Percentiles rank a stretch among this genome's conserved stretches.
These are phyloP conservation scores for Acromyrmex heyeri DNA, from an alignment of 1,140 invertebrate genomes.

Conservation along the genomic window DNA sequence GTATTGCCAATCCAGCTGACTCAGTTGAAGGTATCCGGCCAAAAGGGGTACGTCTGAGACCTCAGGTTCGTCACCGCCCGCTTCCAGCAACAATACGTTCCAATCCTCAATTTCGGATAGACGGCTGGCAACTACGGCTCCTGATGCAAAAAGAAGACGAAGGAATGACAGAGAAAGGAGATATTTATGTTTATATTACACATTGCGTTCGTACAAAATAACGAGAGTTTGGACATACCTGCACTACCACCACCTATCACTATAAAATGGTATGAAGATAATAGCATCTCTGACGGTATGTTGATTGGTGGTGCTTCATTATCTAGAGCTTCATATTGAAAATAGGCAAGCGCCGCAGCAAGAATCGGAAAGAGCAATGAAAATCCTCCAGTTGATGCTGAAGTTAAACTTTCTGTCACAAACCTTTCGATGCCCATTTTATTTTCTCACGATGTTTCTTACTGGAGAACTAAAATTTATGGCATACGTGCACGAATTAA, in stretches of 20 bases:
- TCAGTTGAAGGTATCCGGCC: slow-evolving; percentile 95
- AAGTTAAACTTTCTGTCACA: slow-evolving; percentile 81
- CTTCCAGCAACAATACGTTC: slow-evolving; percentile 95
- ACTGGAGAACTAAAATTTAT: background rate
- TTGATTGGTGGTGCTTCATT: slow-evolving; percentile 91
- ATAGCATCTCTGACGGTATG: slow-evolving; percentile 88
- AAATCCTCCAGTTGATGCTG: slow-evolving; percentile 87
- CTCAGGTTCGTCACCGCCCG: slow-evolving; percentile 96
- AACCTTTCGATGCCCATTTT: slow-evolving; percentile 82
- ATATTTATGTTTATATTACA: background rate
- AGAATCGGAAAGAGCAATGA: slow-evolving; percentile 93
- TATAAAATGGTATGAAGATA: slow-evolving; percentile 94
- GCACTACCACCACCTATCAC: slow-evolving; percentile 97
- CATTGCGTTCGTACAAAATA: background rate
- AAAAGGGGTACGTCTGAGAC: slow-evolving; percentile 95
- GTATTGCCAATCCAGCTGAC: slow-evolving; percentile 96
- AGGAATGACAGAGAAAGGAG: background rate
- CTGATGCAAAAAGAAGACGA: slow-evolving; percentile 78
- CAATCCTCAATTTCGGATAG: slow-evolving; percentile 93
- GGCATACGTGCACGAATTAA: background rate
- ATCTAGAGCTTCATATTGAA: slow-evolving; percentile 92
- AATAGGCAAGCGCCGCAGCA: slow-evolving; percentile 93
- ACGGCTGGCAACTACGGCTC: slow-evolving; percentile 96
- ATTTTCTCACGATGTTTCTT: background rate
- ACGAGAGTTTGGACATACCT: slow-evolving; percentile 86